A percentile compares a stretch with the other conserved stretches of the same genome.
phyloP scores from a whole-genome alignment of 1,140 invertebrate genomes.

The roundworm (Caenorhabditis elegans) region DNA sequence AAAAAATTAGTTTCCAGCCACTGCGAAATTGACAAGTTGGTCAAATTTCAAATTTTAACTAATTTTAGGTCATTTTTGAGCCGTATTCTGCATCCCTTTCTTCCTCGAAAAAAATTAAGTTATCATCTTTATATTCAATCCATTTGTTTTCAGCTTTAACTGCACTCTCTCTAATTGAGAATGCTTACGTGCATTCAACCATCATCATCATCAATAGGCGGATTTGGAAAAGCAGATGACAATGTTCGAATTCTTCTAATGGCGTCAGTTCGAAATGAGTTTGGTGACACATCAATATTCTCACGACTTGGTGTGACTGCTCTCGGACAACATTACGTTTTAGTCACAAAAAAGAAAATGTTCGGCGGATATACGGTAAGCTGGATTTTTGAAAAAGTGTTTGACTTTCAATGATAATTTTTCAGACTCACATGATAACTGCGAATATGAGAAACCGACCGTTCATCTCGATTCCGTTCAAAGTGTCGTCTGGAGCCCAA shows the following conservation, averaged over 20 bases:
- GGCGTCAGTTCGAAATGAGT: conserved; percentile 10
- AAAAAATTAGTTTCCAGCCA: no score
- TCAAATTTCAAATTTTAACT: no score
- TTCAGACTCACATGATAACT: conserved; percentile 38
- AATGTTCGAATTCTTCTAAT: conserved; percentile 8
- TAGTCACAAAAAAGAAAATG: not conserved
- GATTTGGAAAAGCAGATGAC: not conserved
- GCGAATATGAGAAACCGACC: conserved; percentile 35
- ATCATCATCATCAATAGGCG: not conserved
- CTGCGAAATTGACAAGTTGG: no score
- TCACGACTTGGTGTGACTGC: not conserved
- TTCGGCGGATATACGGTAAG: conserved; percentile 1
- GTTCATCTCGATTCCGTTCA: conserved; percentile 26
- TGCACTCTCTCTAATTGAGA: no score
- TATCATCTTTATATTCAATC: no score
- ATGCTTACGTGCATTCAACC: not conserved
- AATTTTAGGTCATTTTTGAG: no score
- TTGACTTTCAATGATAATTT: not conserved
- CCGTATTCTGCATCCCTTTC: no score
- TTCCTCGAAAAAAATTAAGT: no score
- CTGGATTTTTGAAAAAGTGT: no score
- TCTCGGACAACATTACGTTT: not conserved
- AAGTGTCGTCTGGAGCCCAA: not conserved
- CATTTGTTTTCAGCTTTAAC: no score
- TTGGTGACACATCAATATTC: not conserved